Base-by-base conservation (phyloP, 2,888 invertebrate genomes). In the Xylocampa areola region DNA sequence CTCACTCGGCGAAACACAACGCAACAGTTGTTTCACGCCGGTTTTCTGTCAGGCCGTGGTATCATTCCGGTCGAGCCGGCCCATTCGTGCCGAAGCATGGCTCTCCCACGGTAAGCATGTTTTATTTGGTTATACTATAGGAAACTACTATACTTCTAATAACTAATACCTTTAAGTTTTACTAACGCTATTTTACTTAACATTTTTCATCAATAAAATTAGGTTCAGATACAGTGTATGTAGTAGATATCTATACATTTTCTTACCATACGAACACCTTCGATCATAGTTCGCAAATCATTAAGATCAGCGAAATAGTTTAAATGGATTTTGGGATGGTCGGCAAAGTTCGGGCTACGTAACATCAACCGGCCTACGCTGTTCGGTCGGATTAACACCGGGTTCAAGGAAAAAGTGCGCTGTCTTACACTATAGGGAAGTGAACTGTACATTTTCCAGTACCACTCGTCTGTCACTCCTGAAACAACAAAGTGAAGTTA, bases 241-340 rank as follows among this genome's bases (percentile, higher is more conserved):
- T 11, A 32, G 6, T 40, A 40, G 4, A 13, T 30, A 27, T 30
- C n/a, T n/a, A n/a, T 32, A 32, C 8, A 2, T 16, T 2, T 17
- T 13, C 57, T 35, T 45, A 97, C 97, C 94, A 96, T 91, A 80
- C 96, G 95, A 27, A 97, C 94, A 32, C 97, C 97, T 82, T 97
- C 96, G 8, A 97, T 94, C 89, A 98, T 94, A 4, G 96, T 95
- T 14, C 92, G 87, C n/a, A 97, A 78, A 83, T 98, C 98, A 21
- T 95, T 94, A 2, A 95, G 94, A 76, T 96, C 89, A 48, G 95
- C 92, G 82, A 98, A 96, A 87, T 98, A 98, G 89, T 98, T 98
- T 0, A 97, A 96, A 41, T 97, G 94, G 79, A 98, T 96, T 48
- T 95, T 89, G 0, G 98, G 98, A 87, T 96, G 96, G 47, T 96